Base-by-base conservation (phyloP, 2,113 vertebrate genomes). In the Dolichallabes microphthalmus region DNA sequence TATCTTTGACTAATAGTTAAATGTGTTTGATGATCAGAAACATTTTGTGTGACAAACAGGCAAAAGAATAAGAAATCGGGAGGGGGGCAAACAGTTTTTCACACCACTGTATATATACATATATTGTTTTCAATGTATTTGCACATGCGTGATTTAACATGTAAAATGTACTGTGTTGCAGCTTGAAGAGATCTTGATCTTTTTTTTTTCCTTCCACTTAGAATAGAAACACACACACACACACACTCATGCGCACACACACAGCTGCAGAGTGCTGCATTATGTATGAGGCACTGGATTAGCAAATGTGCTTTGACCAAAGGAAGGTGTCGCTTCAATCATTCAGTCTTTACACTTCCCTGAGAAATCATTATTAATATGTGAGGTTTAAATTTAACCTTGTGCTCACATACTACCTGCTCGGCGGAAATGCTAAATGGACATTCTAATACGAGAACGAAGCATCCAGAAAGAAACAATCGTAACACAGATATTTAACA, bases 231-330 rank as follows among this genome's bases (percentile, higher is more conserved):
- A 15, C 22, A 22, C 39, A 73, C 69, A 39, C 69, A 73, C 22
- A 50, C 20, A 60, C 82, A 60, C 20, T 25, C 20, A 19, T 13
- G 12, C 30, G 50, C 45, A 61, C 17, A 63, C 73, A 30, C 82
- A 80, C 63, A 80, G 75, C 83, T 85, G 75, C 83, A 85, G 63
- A 58, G 75, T 69, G 45, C 17, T 80, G 32, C 22, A 79, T 85
- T 66, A 85, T 80, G 32, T 30, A 85, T 71, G 58, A 55, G 15
- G 52, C 30, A 5, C 73, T 55, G 39, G 68, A 64, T 64, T 53
- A 63, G 55, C 45, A 30, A 68, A 78, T 30, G 53, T n/a, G 61
- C 52, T 32, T 73, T 78, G 50, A 78, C 50, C 22, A 77, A 55
- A 66, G 52, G 20, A 83, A 58, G 50, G 52, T 30, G 32, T 6